Evolutionary conservation across 2,113 vertebrate species (phyloP).

Genomic region (Condylura cristata): DNA sequence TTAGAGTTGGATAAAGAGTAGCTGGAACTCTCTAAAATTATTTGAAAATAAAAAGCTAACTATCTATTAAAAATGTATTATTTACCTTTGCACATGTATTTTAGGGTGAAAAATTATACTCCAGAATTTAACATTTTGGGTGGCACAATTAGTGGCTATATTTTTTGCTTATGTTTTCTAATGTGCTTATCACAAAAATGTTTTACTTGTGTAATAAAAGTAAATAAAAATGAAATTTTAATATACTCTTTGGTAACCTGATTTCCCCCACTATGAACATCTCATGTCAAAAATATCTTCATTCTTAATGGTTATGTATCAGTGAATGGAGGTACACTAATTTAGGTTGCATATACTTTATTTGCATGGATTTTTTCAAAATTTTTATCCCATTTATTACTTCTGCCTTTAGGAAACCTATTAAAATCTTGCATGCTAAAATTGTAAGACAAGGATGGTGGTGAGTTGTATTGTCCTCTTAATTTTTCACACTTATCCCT

Average conservation of each 20-base stretch:
- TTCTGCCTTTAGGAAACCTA: not conserved
- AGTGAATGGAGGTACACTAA: not conserved
- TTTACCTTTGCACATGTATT: not conserved
- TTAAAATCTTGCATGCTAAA: not conserved
- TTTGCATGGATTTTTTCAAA: not conserved
- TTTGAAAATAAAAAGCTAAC: not conserved
- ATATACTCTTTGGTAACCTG: not conserved
- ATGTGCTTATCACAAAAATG: conserved; percentile 6
- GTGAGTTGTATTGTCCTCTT: not conserved
- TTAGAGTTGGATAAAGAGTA: not conserved
- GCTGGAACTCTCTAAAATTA: not conserved
- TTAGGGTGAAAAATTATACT: not conserved
- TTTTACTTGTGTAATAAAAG: conserved; percentile 16
- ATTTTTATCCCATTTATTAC: not conserved
- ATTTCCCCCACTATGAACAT: not conserved
- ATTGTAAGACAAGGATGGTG: not conserved
- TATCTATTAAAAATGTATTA: not conserved
- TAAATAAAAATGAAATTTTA: not conserved
- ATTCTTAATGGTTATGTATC: conserved; percentile 4
- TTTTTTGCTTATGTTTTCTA: conserved; percentile 19
- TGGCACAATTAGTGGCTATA: not conserved
- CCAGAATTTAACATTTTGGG: conserved; percentile 36
- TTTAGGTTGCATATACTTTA: not conserved
- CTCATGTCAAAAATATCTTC: not conserved
- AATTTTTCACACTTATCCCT: not conserved